Evolutionary conservation across 2,113 vertebrate species (phyloP).

Genomic region (Micronisus gabar): DNA sequence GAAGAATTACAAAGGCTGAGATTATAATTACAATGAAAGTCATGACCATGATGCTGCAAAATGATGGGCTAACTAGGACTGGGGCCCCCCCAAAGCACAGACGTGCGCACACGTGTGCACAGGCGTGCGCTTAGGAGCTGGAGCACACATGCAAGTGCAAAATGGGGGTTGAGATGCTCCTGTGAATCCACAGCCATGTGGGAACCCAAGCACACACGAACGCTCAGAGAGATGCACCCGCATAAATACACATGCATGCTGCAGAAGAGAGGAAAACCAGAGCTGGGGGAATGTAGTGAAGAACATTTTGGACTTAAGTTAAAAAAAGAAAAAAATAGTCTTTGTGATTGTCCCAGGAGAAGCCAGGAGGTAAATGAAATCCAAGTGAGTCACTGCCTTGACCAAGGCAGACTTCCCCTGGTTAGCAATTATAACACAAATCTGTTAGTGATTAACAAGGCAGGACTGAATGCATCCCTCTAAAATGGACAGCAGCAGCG

Average conservation of each 20-base stretch:
- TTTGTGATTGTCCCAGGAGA: not conserved
- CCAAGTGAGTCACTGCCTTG: not conserved
- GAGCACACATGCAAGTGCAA: accelerated
- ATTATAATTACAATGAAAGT: slow-evolving; percentile 11
- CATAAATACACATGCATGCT: accelerated
- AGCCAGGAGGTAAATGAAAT: not conserved
- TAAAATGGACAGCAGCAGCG: not conserved
- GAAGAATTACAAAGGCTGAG: slow-evolving; percentile 11
- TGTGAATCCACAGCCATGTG: accelerated
- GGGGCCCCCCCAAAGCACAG: not conserved
- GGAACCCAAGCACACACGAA: not conserved
- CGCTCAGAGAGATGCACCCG: not conserved
- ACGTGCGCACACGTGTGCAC: not conserved
- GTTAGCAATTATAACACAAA: not conserved
- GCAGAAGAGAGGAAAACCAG: not conserved
- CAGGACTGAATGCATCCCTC: not conserved
- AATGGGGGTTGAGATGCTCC: not conserved
- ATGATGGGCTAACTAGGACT: not conserved
- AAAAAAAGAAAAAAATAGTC: not conserved
- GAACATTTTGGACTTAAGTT: not conserved
- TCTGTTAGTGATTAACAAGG: not conserved
- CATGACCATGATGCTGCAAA: not conserved
- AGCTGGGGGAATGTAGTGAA: not conserved
- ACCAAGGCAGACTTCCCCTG: not conserved
- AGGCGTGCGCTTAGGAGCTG: not conserved